A percentile compares a stretch with the other conserved stretches of the same genome.
phyloP scores from a whole-genome alignment of 2,888 invertebrate species.

The Sphecodes monilicornis region DNA sequence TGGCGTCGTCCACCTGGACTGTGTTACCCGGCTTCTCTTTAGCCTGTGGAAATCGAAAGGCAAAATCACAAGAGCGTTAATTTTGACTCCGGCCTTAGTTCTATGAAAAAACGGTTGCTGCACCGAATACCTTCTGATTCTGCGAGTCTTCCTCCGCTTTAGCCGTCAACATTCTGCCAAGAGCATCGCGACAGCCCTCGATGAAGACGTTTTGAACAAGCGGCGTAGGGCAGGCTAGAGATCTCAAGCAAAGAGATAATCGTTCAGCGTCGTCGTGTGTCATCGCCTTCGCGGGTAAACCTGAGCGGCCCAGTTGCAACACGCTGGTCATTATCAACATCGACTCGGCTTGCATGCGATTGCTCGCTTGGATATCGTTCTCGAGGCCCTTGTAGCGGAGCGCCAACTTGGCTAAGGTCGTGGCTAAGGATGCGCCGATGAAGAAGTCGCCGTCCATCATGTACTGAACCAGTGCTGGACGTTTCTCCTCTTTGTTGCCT shows the following conservation, averaged over 20 bases:
- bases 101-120: neutral
- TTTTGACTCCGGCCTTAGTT: too few species aligned
- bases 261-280: conserved; percentile 98
- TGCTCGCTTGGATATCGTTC: conserved; percentile 81
- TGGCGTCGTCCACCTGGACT: conserved; percentile 95
- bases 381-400: conserved; percentile 85
- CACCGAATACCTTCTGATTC: conserved; percentile 83
- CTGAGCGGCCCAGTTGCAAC: conserved; percentile 90
- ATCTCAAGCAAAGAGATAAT: conserved; percentile 92
- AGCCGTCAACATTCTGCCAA: conserved; percentile 93
- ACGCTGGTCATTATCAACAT: conserved; percentile 96
- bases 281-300: conserved; percentile 90
- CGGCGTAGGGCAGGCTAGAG: conserved; percentile 89
- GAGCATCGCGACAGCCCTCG: conserved; percentile 90
- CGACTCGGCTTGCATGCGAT: conserved; percentile 90
- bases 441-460: conserved; percentile 98
- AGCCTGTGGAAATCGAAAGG: conserved; percentile 85
- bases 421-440: conserved; percentile 96
- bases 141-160: conserved; percentile 90
- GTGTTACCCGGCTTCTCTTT: conserved; percentile 89
- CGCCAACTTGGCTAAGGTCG: conserved; percentile 96
- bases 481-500: conserved; percentile 88
- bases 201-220: conserved; percentile 90
- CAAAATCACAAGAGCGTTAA: too few species aligned
- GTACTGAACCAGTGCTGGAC: conserved; percentile 94